Conservation (phyloP, 2,797 vertebrate species). For the Dendrocincla tyrannina region DNA sequence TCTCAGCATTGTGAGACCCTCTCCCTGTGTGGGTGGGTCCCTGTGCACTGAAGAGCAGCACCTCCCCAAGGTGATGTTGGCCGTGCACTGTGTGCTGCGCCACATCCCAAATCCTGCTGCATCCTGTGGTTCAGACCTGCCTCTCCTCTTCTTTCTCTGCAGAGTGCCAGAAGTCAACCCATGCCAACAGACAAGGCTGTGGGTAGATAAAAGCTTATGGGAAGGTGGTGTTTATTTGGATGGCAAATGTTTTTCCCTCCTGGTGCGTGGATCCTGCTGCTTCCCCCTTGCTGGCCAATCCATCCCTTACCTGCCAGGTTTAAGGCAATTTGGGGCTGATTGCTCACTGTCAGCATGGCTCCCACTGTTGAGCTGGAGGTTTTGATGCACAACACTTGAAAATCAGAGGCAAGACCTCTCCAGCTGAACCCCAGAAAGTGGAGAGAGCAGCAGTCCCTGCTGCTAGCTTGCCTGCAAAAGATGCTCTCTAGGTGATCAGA, state of each 20-base stretch:
- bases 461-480: neutral
- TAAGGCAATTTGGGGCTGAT: neutral
- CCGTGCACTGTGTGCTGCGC: fast-evolving
- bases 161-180: neutral
- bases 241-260: neutral
- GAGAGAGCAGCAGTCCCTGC: neutral
- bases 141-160: neutral
- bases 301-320: neutral
- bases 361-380: neutral
- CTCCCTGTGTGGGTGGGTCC: fast-evolving
- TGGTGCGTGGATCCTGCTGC: neutral
- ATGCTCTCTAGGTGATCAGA: neutral
- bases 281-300: neutral
- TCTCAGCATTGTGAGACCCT: neutral
- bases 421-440: neutral
- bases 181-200: neutral
- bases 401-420: neutral
- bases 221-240: conserved; percentile 11
- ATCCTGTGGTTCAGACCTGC: neutral
- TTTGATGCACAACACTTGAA: neutral
- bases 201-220: neutral
- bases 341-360: neutral
- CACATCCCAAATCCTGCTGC: neutral
- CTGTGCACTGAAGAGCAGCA: neutral
- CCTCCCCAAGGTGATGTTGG: neutral